Evolutionary conservation across 2,888 invertebrate species (phyloP), one percentile per base, ranked within the genome.

Genomic region (Cosmopolites sordidus): DNA sequence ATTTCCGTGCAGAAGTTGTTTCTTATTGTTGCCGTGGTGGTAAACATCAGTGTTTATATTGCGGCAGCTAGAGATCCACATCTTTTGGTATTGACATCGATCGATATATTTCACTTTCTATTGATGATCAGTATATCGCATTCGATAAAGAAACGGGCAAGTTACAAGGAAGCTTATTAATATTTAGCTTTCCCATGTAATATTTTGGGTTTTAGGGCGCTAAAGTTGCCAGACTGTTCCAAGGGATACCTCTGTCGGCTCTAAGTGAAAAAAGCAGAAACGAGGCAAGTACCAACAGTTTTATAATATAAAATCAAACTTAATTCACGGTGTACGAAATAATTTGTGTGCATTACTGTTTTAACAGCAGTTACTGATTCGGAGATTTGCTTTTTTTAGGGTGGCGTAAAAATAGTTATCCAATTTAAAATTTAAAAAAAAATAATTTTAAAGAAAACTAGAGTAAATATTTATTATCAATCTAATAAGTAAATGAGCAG

Each of bases 1-100:
- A 43, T 66, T 51, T 65, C 66, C 8, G 43, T 63, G 1, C 62
- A 65, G 51, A 59, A 64, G 30, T 44, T 65, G 1, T 62, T 57
- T 44, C 45, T 62, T 2, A 62, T 62, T n/a, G 48, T 57, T 2
- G 62, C 63, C 51, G 58, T 62, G 14, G 62, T 65, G 4, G 43
- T 60, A 1, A 64, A 65, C 41, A 39, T 64, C 5, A 61, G 59
- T 16, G 60, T 58, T 5, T 58, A 59, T 42, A 54, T 60, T 29
- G 54, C 51, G 14, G 45, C 52, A 2, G 41, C 29, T 11, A 40
- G 50, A 9, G 56, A 62, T 29, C 3, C 11, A 2, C 50, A 58
- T 54, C 48, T 66, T 12, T 22, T 65, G 4, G 5, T 54, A 27
- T 43, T 63, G 16, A 62, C 61, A 1, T 12, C 9, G 9, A 42